Evolutionary conservation across 2,888 invertebrate genomes (phyloP).

Genomic region (Trichacis sp.): DNA sequence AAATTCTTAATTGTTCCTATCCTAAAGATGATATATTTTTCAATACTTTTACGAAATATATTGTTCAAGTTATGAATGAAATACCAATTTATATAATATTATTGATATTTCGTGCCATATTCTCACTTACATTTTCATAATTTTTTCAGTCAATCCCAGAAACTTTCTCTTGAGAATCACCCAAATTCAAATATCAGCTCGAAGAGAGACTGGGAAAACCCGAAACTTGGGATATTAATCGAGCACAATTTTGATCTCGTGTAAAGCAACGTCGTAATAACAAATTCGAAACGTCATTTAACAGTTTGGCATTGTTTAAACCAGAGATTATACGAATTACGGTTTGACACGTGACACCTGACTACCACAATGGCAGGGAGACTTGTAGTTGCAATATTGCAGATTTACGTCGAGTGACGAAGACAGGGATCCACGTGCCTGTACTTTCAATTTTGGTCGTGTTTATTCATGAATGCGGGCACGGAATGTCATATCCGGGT

Average conservation of each 20-base stretch:
- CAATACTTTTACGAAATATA: too few species aligned
- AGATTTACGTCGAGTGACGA: conserved; percentile 12
- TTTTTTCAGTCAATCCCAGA: too few species aligned
- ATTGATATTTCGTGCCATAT: too few species aligned
- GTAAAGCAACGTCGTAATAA: conserved; percentile 12
- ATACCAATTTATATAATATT: too few species aligned
- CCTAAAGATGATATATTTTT: too few species aligned
- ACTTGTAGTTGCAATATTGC: conserved; percentile 7
- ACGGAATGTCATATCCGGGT: neutral
- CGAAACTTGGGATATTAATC: neutral
- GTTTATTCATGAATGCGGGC: conserved; percentile 18
- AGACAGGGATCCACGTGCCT: conserved; percentile 29
- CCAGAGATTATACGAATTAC: conserved; percentile 20
- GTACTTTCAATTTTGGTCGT: conserved; percentile 30
- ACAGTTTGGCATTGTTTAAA: conserved; percentile 18
- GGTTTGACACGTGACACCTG: conserved; percentile 17
- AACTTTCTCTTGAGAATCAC: neutral
- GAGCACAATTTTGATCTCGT: conserved; percentile 9
- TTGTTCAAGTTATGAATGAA: too few species aligned
- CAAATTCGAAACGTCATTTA: conserved; percentile 15
- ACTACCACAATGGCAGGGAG: conserved; percentile 6
- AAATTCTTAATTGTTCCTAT: too few species aligned
- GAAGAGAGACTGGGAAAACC: neutral
- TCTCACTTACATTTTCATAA: too few species aligned
- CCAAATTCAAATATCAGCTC: neutral